Base-by-base conservation (phyloP, 2,888 invertebrate genomes). In the Epinotia nisella region DNA sequence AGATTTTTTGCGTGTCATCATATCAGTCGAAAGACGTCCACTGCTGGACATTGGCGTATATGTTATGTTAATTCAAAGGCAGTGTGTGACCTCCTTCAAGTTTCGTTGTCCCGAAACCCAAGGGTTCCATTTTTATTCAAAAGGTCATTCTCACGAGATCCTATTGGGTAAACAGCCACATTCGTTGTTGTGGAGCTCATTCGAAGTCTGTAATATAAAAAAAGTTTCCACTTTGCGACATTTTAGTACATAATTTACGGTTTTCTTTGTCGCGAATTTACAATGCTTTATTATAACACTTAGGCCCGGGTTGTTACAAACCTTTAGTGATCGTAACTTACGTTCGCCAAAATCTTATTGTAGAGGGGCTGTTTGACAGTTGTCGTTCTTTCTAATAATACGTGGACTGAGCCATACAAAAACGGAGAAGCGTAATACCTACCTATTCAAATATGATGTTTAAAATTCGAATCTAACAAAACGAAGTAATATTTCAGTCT, bases 41-140 rank as follows among this genome's bases (percentile, higher is more conserved):
- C n/a, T n/a, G n/a, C n/a, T n/a, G n/a, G n/a, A n/a, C n/a, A n/a
- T n/a, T n/a, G n/a, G n/a, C n/a, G n/a, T n/a, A n/a, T n/a, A n/a
- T 49, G 49, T 49, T n/a, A 49, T 13, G 1, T 11, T 4, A 29
- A 62, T 29, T 29, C 1, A 29, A 62, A 24, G 49, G 17, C 67
- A 35, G 24, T 71, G 67, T 67, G 67, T 67, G n/a, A 4, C 17
- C 17, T 35, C 60, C 15, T 19, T 51, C 53, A 60, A 55, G 60
- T 29, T 35, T 24, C 56, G 49, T 39, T 49, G 56, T 72, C 67
- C 61, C 67, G 55, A 61, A 61, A 59, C 72, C 72, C 72, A 49
- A 41, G 19, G 67, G 71, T 61, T 72, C 67, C 71, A 72, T 72
- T 72, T 67, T 72, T 72, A 61, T 68, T 61, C 72, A 67, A 72